These are phyloP conservation scores for Odontomyia ornata DNA, from an alignment of 2,888 invertebrate genomes.

Conservation along the genomic window DNA sequence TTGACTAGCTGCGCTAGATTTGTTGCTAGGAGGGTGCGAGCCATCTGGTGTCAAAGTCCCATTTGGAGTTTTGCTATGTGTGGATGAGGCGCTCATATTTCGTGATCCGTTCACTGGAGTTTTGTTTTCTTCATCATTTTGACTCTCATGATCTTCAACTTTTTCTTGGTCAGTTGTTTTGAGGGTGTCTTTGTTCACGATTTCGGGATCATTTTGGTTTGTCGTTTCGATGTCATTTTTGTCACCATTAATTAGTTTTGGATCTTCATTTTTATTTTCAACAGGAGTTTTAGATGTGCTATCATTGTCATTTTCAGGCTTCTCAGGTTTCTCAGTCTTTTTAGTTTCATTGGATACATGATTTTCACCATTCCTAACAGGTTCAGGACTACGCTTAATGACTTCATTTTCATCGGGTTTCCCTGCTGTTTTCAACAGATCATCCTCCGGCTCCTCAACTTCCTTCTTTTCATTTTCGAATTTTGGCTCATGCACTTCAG, in stretches of 20 bases:
- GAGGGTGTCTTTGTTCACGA: neutral
- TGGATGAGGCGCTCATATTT: neutral
- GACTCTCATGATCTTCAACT: neutral
- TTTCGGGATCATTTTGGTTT: neutral
- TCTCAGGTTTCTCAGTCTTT: neutral
- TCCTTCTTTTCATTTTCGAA: constrained; percentile 50
- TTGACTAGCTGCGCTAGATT: too few relatives aligned
- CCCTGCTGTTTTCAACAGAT: constrained; percentile 43
- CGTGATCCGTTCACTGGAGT: neutral
- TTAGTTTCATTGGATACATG: constrained; percentile 10
- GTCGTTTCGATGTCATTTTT: neutral
- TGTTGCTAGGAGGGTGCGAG: too few relatives aligned
- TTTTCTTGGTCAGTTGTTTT: neutral
- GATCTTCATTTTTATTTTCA: neutral
- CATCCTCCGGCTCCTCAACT: constrained; percentile 49
- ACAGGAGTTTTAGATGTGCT: neutral
- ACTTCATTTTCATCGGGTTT: constrained; percentile 50
- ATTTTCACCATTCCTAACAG: constrained; percentile 40
- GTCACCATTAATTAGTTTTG: neutral
- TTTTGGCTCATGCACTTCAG: too few relatives aligned
- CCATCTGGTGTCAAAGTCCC: neutral
- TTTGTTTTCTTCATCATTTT: neutral
- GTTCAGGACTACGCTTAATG: constrained; percentile 51
- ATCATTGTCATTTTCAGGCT: too few relatives aligned
- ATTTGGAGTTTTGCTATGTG: neutral